Base-by-base conservation (phyloP, 2,888 invertebrate species). In the Cryptocephalus moraei region DNA sequence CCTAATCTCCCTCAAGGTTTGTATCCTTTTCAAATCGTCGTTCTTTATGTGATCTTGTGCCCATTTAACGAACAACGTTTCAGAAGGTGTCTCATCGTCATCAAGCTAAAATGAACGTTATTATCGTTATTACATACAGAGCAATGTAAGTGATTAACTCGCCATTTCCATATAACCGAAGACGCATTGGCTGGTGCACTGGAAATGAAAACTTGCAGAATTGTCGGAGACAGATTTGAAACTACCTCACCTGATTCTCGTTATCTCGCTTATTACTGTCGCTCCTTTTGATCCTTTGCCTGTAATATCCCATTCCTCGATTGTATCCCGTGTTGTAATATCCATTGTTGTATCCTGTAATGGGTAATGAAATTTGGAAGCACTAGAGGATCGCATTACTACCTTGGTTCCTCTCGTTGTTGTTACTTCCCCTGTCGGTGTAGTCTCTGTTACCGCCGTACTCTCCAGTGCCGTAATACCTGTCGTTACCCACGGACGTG, bases 151-250 rank as follows among this genome's bases (percentile, higher is more conserved):
- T n/a, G 39, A 8, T 34, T 8, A 32, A 52, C 56, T 53, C 62
- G 69, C 70, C 62, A 70, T 56, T 56, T 68, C 66, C 51, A 70
- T 53, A 55, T 68, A 65, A 6, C 66, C 67, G 54, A 69, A 69
- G 41, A 68, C 61, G 45, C 70, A 70, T 54, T 69, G 70, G 50
- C 66, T 69, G 22, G 63, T 50, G 45, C 70, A 70, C 66, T 68
- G 48, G 53, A 65, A 66, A 47, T 45, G 48, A 44, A 50, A 46
- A 48, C 6, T 22, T 39, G 10, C 12, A 39, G 3, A 36, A 11
- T 36, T 11, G 12, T 36, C 6, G 12, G 36, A 36, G 6, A 2
- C 12, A 36, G 4, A 36, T 36, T 12, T 12, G 3, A 11, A 36
- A 2, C n/a, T 11, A 4, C 36, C 36, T 36, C 12, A 48, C 48